Evolutionary conservation across 64 coral and sea anemone species (phyloP).

Genomic region (Dendronephthya gigantea): DNA sequence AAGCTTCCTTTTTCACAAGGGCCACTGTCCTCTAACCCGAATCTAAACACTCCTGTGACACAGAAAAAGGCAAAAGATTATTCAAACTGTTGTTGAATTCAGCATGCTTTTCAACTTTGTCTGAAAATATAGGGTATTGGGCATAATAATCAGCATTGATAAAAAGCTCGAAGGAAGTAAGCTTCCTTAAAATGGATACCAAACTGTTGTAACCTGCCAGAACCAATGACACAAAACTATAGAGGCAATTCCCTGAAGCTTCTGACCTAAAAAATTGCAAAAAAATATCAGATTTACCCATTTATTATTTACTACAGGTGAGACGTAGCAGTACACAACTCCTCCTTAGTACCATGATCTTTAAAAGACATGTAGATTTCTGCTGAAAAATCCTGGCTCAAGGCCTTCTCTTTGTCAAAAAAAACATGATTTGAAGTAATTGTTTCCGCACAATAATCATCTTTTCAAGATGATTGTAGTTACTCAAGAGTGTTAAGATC

Average conservation of each 20-base stretch:
- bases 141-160: neutral
- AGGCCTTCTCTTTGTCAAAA: no score
- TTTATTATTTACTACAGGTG: no score
- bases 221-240: neutral
- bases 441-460: no score
- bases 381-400: no score
- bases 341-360: no score
- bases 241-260: constrained; percentile 2
- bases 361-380: no score
- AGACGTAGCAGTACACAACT: no score
- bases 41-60: neutral
- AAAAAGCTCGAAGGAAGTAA: neutral
- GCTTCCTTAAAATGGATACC: neutral
- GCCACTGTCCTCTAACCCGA: neutral
- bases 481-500: no score
- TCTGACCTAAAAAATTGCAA: neutral
- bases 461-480: no score
- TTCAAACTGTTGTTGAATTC: neutral
- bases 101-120: neutral
- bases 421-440: no score
- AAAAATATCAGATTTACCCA: neutral
- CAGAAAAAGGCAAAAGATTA: neutral
- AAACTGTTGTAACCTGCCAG: neutral
- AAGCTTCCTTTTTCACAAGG: neutral
- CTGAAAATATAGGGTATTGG: neutral